Evolutionary conservation across 2,113 vertebrate species (phyloP).

Genomic region (Brachyistius frenatus): DNA sequence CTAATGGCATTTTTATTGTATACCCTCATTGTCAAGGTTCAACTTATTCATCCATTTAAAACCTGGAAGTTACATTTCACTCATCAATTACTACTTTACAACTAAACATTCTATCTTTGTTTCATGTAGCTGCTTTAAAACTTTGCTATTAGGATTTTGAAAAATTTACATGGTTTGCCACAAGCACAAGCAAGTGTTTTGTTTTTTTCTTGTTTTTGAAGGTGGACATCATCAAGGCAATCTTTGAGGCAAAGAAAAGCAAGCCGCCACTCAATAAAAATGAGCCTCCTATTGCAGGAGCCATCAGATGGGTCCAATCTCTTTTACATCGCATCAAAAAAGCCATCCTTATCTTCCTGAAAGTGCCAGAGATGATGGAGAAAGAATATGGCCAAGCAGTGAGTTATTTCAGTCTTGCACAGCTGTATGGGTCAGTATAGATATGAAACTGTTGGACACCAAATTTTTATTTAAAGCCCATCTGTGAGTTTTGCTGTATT

Average conservation of each 20-base stretch:
- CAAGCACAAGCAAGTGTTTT: background rate
- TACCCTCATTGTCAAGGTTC: background rate
- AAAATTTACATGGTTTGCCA: background rate
- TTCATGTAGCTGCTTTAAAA: background rate
- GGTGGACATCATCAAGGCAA: constrained; percentile 85
- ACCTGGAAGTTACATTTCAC: background rate
- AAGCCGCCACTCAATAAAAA: constrained; percentile 87
- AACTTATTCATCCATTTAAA: background rate
- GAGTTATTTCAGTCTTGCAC: constrained; percentile 17
- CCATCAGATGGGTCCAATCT: constrained; percentile 89
- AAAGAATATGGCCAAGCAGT: constrained; percentile 85
- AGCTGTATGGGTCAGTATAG: background rate
- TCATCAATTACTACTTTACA: background rate
- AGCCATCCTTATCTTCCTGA: constrained; percentile 87
- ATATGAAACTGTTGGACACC: background rate
- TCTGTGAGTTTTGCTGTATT: constrained; percentile 23
- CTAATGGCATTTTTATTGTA: background rate
- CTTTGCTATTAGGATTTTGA: background rate
- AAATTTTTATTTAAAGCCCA: background rate
- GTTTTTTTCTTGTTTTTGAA: constrained; percentile 65
- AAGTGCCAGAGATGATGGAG: constrained; percentile 85
- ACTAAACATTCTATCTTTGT: background rate
- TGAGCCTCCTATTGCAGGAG: constrained; percentile 90
- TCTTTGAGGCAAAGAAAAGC: constrained; percentile 85
- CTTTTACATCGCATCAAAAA: constrained; percentile 87